These are phyloP conservation scores for Sturnus vulgaris DNA, from an alignment of 2,113 vertebrate genomes.

Conservation along the genomic window DNA sequence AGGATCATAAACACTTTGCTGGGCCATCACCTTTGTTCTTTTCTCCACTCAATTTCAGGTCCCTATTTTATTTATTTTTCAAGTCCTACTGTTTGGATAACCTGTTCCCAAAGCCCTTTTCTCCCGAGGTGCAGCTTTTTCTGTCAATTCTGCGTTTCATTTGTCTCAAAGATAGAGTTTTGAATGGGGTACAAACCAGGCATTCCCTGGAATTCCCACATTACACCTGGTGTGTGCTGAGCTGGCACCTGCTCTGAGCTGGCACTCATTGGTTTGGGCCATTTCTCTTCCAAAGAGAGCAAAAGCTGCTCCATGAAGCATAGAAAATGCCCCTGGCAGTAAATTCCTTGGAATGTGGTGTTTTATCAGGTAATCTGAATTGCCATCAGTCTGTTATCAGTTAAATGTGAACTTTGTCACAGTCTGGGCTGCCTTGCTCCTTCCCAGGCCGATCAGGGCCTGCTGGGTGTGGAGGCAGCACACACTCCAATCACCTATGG, in stretches of 20 bases:
- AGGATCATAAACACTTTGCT: accelerated
- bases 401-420: neutral
- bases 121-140: neutral
- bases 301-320: neutral
- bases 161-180: neutral
- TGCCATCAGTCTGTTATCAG: neutral
- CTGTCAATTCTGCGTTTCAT: neutral
- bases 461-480: neutral
- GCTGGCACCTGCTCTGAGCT: neutral
- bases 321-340: neutral
- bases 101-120: neutral
- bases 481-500: neutral
- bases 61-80: neutral
- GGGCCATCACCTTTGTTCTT: neutral
- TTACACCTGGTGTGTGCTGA: neutral
- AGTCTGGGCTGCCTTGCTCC: neutral
- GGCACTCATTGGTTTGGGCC: neutral
- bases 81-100: neutral
- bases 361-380: neutral
- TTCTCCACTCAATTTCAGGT: accelerated
- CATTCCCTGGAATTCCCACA: neutral
- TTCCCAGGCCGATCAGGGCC: neutral
- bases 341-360: neutral
- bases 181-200: neutral
- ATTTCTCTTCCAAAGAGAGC: neutral